Evolutionary conservation across 2,113 vertebrate species (phyloP).

Genomic region (Rana temporaria): DNA sequence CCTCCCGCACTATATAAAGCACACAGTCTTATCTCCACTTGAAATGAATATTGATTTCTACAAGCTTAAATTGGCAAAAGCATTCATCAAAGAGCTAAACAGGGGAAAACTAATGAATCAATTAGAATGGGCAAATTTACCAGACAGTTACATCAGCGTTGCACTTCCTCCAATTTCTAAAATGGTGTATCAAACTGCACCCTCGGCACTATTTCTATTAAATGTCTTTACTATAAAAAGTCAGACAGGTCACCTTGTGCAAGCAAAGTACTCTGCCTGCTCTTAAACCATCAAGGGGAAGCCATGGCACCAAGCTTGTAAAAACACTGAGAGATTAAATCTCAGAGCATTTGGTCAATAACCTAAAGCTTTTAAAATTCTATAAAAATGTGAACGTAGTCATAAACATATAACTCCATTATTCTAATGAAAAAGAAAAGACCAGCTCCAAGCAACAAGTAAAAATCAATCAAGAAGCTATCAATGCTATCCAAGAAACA

Average conservation of each 20-base stretch:
- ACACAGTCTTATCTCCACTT: constrained; percentile 29
- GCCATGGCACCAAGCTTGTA: neutral
- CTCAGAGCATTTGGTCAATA: neutral
- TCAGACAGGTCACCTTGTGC: constrained; percentile 1
- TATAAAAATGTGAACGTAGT: too few relatives aligned
- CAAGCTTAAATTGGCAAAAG: constrained; percentile 42
- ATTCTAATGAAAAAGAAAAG: too few relatives aligned
- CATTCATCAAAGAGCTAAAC: constrained; percentile 43
- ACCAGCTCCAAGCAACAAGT: too few relatives aligned
- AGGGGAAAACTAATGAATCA: constrained; percentile 24
- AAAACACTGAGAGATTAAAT: neutral
- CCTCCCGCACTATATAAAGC: constrained; percentile 26
- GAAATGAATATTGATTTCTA: constrained; percentile 48
- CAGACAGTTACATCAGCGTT: neutral
- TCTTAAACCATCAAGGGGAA: neutral
- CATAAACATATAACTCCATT: too few relatives aligned
- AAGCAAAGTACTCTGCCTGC: neutral
- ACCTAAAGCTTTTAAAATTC: neutral
- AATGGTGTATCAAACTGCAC: neutral
- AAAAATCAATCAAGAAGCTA: too few relatives aligned
- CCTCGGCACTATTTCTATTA: neutral
- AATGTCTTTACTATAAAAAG: constrained; percentile 7
- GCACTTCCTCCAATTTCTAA: neutral
- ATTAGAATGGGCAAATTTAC: constrained; percentile 36
- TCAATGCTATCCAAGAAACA: too few relatives aligned